These are phyloP conservation scores for Tuberolachnus salignus DNA, from an alignment of 2,888 invertebrate genomes.

Conservation along the genomic window DNA sequence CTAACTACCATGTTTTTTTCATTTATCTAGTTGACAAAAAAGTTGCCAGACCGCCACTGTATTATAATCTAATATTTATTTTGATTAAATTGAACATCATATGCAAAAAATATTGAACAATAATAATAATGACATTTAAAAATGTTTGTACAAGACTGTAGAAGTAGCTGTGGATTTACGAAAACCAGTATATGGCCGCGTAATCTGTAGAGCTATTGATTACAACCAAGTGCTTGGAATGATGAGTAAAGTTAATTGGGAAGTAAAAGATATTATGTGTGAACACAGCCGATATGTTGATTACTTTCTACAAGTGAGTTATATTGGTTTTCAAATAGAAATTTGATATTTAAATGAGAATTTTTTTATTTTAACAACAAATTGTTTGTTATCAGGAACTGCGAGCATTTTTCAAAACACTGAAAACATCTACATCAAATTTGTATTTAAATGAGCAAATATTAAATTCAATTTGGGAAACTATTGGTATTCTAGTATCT, in stretches of 20 bases:
- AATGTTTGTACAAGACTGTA: constrained; percentile 68
- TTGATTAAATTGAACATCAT: no score
- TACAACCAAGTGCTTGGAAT: constrained; percentile 75
- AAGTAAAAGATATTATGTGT: constrained; percentile 91
- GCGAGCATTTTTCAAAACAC: constrained; percentile 77
- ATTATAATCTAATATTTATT: no score
- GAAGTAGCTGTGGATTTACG: constrained; percentile 76
- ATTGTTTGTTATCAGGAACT: constrained; percentile 66
- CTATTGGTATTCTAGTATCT: constrained; percentile 82
- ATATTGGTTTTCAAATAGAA: background rate
- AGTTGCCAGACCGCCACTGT: no score
- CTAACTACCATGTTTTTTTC: no score
- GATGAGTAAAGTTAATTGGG: constrained; percentile 95
- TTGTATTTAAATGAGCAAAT: constrained; percentile 76
- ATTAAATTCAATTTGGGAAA: constrained; percentile 80
- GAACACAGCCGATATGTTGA: constrained; percentile 92
- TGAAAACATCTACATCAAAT: constrained; percentile 74
- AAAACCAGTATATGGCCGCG: constrained; percentile 85
- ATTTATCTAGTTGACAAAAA: no score
- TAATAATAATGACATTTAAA: background rate
- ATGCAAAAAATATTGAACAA: background rate
- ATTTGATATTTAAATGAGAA: no score
- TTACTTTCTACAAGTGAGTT: constrained; percentile 56
- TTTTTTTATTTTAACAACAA: background rate
- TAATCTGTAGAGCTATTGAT: constrained; percentile 80